Percentiles rank a stretch among this genome's conserved stretches.
Conservation (phyloP, 2,113 vertebrate species). For the Tonatia bakeri region DNA sequence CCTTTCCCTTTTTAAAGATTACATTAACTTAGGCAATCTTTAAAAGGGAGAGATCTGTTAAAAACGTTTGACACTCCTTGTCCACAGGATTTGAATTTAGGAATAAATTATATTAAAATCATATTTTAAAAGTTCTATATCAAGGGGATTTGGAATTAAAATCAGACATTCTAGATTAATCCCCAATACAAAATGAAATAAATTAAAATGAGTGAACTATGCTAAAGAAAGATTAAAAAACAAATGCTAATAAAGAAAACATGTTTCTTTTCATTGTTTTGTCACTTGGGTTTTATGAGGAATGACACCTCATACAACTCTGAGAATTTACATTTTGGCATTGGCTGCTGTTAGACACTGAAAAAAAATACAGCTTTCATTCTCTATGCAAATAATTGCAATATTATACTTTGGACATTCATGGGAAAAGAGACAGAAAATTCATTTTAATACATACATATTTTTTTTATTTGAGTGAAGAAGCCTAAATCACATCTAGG, state of each 20-base stretch:
- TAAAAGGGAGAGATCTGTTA: slow-evolving; percentile 27
- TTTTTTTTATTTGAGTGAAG: slow-evolving; percentile 22
- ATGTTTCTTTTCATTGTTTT: slow-evolving; percentile 25
- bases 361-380: not conserved
- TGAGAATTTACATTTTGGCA: slow-evolving; percentile 19
- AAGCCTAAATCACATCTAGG: not conserved
- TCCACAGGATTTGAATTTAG: not conserved
- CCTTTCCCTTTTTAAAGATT: not conserved
- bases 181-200: not conserved
- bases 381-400: slow-evolving; percentile 5
- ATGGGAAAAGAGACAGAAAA: not conserved
- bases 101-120: slow-evolving; percentile 37
- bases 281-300: not conserved
- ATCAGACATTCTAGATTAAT: slow-evolving; percentile 30
- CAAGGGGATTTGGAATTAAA: slow-evolving; percentile 32
- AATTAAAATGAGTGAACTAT: slow-evolving; percentile 44
- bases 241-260: slow-evolving; percentile 17
- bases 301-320: not conserved
- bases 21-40: slow-evolving; percentile 9
- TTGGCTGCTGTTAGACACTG: not conserved
- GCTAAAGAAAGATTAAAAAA: not conserved
- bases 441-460: not conserved
- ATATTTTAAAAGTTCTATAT: slow-evolving; percentile 26
- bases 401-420: not conserved
- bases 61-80: not conserved